Evolutionary conservation across 2,797 vertebrate genomes (phyloP).

Genomic region (Gymnoscopelus microlampas): DNA sequence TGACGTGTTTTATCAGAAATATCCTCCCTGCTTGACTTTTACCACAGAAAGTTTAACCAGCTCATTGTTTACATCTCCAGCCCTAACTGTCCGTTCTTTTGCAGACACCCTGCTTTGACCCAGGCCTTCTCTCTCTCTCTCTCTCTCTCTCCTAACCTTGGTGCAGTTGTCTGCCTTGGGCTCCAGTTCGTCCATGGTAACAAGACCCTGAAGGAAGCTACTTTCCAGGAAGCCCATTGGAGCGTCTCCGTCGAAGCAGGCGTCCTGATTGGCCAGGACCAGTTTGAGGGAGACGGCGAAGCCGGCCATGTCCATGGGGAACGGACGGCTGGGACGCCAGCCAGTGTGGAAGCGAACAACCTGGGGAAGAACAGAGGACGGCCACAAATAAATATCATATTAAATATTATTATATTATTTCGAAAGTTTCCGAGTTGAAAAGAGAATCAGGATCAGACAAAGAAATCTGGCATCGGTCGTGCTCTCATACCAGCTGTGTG

Average conservation of each 20-base stretch:
- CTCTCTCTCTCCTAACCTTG: not conserved
- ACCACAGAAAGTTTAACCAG: too few species aligned
- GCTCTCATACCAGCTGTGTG: too few species aligned
- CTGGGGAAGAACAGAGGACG: constrained; percentile 18
- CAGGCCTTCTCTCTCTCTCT: not conserved
- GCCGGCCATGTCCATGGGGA: constrained; percentile 93
- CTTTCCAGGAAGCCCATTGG: constrained; percentile 92
- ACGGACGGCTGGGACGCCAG: constrained; percentile 91
- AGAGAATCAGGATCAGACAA: too few species aligned
- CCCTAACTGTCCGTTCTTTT: too few species aligned
- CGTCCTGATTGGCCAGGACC: constrained; percentile 82
- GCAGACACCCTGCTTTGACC: too few species aligned
- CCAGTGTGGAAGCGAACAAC: constrained; percentile 92
- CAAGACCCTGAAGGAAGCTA: constrained; percentile 88
- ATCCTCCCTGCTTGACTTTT: too few species aligned
- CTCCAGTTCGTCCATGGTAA: constrained; percentile 90
- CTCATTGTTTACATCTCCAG: too few species aligned
- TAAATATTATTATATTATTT: too few species aligned
- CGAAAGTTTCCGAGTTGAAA: too few species aligned
- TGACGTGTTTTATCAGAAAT: too few species aligned
- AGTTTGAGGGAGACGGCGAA: constrained; percentile 88
- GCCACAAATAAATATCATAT: too few species aligned
- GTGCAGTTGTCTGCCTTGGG: constrained; percentile 85
- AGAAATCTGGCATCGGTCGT: too few species aligned
- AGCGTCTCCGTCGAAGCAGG: constrained; percentile 86